These are phyloP conservation scores for Lordiphosa clarofinis DNA, from an alignment of 1,140 invertebrate genomes.

Conservation along the genomic window DNA sequence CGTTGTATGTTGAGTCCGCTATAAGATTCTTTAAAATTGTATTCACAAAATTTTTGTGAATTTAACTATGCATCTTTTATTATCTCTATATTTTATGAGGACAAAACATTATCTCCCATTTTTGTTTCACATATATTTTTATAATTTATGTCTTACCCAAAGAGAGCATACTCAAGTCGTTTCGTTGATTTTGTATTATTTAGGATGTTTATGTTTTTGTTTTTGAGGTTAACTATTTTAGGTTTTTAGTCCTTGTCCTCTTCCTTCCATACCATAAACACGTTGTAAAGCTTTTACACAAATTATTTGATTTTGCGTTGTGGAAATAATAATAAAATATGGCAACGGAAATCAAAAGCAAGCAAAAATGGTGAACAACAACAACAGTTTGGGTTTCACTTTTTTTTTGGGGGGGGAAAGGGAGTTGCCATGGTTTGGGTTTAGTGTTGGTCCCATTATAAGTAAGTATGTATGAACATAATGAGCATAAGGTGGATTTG, in stretches of 20 bases:
- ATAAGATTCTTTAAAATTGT: too few relatives aligned
- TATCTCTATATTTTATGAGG: too few relatives aligned
- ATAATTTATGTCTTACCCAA: too few relatives aligned
- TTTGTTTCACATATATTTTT: too few relatives aligned
- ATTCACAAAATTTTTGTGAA: too few relatives aligned
- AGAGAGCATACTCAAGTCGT: neutral
- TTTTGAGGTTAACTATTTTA: constrained; percentile 52
- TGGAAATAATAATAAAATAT: constrained; percentile 59
- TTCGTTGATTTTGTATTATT: neutral
- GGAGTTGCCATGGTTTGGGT: constrained; percentile 33
- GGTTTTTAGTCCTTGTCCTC: constrained; percentile 9
- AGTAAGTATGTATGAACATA: constrained; percentile 19
- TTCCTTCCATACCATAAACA: constrained; percentile 3
- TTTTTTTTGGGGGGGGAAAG: neutral
- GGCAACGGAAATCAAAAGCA: constrained; percentile 60
- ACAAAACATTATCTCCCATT: too few relatives aligned
- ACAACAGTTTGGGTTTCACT: constrained; percentile 3
- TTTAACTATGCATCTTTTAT: too few relatives aligned
- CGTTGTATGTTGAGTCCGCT: too few relatives aligned
- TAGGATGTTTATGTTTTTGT: constrained; percentile 17
- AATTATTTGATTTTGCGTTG: constrained; percentile 66
- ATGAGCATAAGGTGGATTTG: constrained; percentile 44
- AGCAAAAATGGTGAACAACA: constrained; percentile 11
- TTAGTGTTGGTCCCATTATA: neutral
- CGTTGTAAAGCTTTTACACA: constrained; percentile 53